A percentile compares a stretch with the other conserved stretches of the same genome.
Conservation (phyloP, 2,113 vertebrate species). For the Prunella himalayana region DNA sequence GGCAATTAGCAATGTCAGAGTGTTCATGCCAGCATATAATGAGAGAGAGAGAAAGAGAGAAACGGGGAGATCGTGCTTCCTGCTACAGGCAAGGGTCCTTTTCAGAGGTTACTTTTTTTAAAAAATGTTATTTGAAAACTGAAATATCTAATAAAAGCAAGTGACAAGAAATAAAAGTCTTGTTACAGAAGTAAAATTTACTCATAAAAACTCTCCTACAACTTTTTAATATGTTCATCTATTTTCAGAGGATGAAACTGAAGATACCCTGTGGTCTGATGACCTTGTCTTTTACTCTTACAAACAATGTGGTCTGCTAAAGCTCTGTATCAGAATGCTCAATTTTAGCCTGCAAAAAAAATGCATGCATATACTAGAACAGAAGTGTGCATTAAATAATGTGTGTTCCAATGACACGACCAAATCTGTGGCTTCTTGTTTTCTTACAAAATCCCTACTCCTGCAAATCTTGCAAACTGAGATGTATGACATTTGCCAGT, state of each 20-base stretch:
- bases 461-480: background rate
- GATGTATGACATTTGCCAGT: background rate
- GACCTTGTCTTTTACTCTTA: background rate
- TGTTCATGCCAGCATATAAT: slow-evolving; percentile 40
- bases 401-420: background rate
- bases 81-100: slow-evolving; percentile 39
- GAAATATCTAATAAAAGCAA: slow-evolving; percentile 29
- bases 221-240: background rate
- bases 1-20: slow-evolving; percentile 59
- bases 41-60: slow-evolving; percentile 15
- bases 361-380: background rate
- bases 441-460: background rate
- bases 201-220: background rate
- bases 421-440: background rate
- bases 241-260: slow-evolving; percentile 7
- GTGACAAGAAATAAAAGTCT: slow-evolving; percentile 14
- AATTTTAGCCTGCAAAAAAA: background rate
- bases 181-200: background rate
- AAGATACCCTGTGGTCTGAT: background rate
- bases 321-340: background rate
- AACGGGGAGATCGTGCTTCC: background rate
- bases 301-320: background rate
- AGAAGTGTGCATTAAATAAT: background rate
- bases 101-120: background rate
- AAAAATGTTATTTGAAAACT: slow-evolving; percentile 5